Base-by-base conservation (phyloP, 2,888 invertebrate genomes). In the Cephus runcator region DNA sequence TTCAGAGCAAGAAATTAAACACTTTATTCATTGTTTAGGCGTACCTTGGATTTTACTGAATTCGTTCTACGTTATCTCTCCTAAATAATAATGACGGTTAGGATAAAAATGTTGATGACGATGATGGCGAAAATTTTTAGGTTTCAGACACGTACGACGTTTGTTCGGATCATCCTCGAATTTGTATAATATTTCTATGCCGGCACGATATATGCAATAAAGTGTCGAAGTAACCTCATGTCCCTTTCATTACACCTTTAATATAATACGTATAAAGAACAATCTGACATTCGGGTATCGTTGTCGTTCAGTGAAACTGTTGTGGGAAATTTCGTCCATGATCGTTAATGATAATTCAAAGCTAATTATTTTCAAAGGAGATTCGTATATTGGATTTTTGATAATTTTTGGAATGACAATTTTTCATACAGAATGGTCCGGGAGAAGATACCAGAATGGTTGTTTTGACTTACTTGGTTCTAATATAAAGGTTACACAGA, bases 141-240 rank as follows among this genome's bases (percentile, higher is more conserved):
- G 40, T 76, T 56, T 56, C 40, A 56, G 40, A 56, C 40, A 56
- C 40, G 23, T 56, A 23, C 40, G 40, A 56, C 23, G 40, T 56
- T 56, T 56, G 40, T 56, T 56, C 40, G 40, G 40, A 85, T 81
- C 78, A 83, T 87, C 84, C 85, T 86, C 85, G 85, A 85, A 88
- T 90, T 90, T 90, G 89, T 90, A 90, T 88, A 79, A 90, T 90
- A 90, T 90, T 90, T 90, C 89, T 90, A 90, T 90, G 88, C 89
- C 85, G 85, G 86, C 88, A 88, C 89, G 87, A 85, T 88, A 84
- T 86, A 89, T 84, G 87, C 88, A 90, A 90, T 89, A 90, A 88
- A 88, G 83, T 86, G 84, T 86, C 87, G 82, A 88, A 86, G 77
- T 82, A 84, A 84, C 79, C 75, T 31, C 34, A 30, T 31, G 40